phyloP scores from a whole-genome alignment of 2,888 invertebrate genomes.

The Plagiodera versicolora region DNA sequence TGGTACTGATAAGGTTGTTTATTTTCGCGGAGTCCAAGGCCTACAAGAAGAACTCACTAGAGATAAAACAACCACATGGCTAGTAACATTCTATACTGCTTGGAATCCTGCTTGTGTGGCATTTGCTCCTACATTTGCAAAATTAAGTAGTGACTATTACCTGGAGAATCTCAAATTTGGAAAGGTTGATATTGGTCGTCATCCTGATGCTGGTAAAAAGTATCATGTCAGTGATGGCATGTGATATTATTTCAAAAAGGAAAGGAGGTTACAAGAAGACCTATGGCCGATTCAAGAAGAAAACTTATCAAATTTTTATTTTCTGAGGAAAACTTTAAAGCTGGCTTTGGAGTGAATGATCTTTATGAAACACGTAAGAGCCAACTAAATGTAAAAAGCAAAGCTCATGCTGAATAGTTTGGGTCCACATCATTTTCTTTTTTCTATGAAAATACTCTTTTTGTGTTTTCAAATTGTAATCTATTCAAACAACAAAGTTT shows the following conservation, averaged over 20 bases:
- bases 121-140: slow-evolving; percentile 88
- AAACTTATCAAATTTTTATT: slow-evolving; percentile 79
- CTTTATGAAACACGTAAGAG: slow-evolving; percentile 78
- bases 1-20: slow-evolving; percentile 89
- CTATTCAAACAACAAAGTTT: neutral
- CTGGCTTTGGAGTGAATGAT: slow-evolving; percentile 87
- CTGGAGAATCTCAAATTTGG: slow-evolving; percentile 92
- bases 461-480: neutral
- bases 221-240: slow-evolving; percentile 81
- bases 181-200: slow-evolving; percentile 89
- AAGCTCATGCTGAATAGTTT: slow-evolving; percentile 22
- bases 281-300: slow-evolving; percentile 77
- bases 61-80: slow-evolving; percentile 71
- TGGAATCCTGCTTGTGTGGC: slow-evolving; percentile 97
- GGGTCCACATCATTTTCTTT: neutral
- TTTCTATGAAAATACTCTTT: neutral
- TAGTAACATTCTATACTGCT: slow-evolving; percentile 91
- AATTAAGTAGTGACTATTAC: slow-evolving; percentile 75
- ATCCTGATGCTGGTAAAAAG: slow-evolving; percentile 81
- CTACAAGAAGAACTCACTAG: slow-evolving; percentile 80
- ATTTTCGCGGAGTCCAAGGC: slow-evolving; percentile 74
- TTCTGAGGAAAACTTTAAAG: slow-evolving; percentile 84
- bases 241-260: slow-evolving; percentile 84
- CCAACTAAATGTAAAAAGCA: slow-evolving; percentile 45
- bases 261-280: slow-evolving; percentile 78